Conservation (phyloP, 2,797 vertebrate genomes). For the Rhinogobio ventralis region DNA sequence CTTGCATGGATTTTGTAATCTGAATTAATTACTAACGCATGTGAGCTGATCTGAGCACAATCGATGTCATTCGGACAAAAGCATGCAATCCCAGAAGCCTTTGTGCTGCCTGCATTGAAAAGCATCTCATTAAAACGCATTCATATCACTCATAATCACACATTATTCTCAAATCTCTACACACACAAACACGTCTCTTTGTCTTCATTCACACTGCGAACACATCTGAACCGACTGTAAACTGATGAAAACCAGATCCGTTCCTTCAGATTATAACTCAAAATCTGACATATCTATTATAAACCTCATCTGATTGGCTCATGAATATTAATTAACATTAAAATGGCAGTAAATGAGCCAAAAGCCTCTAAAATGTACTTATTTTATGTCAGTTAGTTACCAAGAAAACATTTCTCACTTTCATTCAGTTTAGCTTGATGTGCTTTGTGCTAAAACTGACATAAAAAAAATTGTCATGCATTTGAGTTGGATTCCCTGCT, state of each 20-base stretch:
- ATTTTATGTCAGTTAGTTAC: background rate
- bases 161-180: background rate
- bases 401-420: background rate
- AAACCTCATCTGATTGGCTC: background rate
- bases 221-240: background rate
- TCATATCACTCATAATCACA: background rate
- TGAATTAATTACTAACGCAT: background rate
- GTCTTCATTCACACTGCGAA: background rate
- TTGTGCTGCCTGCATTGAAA: constrained; percentile 1
- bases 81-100: background rate
- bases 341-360: background rate
- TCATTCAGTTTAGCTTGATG: background rate
- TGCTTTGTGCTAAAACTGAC: background rate
- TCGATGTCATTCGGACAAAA: background rate
- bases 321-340: background rate
- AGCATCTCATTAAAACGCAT: background rate
- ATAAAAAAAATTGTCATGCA: background rate
- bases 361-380: background rate
- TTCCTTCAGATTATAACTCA: background rate
- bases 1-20: background rate
- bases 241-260: background rate
- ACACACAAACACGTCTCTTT: background rate
- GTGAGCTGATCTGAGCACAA: background rate
- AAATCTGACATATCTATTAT: background rate
- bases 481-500: background rate